Evolutionary conservation across 2,113 vertebrate species (phyloP).

Genomic region (Trichechus manatus): DNA sequence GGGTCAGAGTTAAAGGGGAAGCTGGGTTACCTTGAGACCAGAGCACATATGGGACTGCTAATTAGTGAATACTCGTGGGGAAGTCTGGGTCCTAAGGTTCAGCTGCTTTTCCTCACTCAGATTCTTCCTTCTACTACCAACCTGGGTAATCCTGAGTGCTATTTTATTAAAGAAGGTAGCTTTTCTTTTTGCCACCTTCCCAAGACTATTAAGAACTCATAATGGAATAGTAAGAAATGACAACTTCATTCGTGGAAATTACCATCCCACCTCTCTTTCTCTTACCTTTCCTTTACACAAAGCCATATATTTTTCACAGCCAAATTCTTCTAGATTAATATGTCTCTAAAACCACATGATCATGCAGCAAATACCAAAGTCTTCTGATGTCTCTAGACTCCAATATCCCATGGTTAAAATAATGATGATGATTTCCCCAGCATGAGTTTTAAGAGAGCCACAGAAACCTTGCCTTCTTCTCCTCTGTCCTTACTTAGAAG

Average conservation of each 20-base stretch:
- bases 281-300: neutral
- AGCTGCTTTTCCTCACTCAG: neutral
- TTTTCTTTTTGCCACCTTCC: neutral
- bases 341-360: neutral
- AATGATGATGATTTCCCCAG: neutral
- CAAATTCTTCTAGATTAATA: neutral
- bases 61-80: neutral
- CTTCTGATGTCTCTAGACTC: neutral
- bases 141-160: neutral
- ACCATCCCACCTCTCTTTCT: neutral
- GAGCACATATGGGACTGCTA: neutral
- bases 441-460: neutral
- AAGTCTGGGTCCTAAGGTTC: neutral
- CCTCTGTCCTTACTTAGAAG: slow-evolving; percentile 1
- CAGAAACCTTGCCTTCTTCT: neutral
- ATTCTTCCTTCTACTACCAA: neutral
- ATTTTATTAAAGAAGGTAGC: neutral
- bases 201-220: slow-evolving; percentile 4
- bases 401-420: neutral
- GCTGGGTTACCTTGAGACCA: neutral
- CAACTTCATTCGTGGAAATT: slow-evolving; percentile 13
- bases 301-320: neutral
- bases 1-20: neutral
- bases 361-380: neutral
- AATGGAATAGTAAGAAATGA: slow-evolving; percentile 18